Percentiles rank a stretch among this genome's conserved stretches.
Conservation (phyloP, 2,113 vertebrate species). For the Ibidorhyncha struthersii region DNA sequence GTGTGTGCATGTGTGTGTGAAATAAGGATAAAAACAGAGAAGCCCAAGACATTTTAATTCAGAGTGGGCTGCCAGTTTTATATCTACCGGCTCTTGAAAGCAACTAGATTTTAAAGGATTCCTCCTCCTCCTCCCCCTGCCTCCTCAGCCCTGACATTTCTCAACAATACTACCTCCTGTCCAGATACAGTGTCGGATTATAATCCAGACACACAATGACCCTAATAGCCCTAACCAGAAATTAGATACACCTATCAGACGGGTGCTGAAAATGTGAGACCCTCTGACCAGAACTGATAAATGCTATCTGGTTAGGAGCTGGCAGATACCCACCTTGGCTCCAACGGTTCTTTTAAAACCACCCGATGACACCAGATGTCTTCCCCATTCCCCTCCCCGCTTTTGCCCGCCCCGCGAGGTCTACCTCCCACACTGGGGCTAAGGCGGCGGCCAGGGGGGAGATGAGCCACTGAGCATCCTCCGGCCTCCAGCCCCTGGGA, state of each 20-base stretch:
- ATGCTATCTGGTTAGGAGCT: not conserved
- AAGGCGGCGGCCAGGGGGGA: not conserved
- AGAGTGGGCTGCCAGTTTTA: constrained; percentile 30
- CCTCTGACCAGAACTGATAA: not conserved
- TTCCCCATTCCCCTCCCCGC: not conserved
- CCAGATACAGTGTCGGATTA: constrained; percentile 16
- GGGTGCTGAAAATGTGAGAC: not conserved
- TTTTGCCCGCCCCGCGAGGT: not conserved
- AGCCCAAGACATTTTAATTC: constrained; percentile 57
- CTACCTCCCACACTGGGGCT: not conserved
- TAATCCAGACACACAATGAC: not conserved
- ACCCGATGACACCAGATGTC: not conserved
- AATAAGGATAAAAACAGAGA: constrained; percentile 37
- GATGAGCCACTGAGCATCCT: not conserved
- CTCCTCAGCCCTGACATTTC: not conserved
- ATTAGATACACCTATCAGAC: constrained; percentile 12
- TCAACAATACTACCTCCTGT: not conserved
- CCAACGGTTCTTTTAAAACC: constrained; percentile 5
- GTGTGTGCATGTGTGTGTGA: not conserved
- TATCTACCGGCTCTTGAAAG: constrained; percentile 22
- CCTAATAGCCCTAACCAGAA: not conserved
- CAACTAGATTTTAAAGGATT: constrained; percentile 8
- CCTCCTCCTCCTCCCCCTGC: not conserved
- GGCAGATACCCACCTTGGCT: not conserved
- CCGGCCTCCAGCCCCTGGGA: not conserved